Percentiles rank a stretch among this genome's conserved stretches.
Evolutionary conservation across 2,888 invertebrate genomes (phyloP).

Genomic region (Oxyscelio sp.): DNA sequence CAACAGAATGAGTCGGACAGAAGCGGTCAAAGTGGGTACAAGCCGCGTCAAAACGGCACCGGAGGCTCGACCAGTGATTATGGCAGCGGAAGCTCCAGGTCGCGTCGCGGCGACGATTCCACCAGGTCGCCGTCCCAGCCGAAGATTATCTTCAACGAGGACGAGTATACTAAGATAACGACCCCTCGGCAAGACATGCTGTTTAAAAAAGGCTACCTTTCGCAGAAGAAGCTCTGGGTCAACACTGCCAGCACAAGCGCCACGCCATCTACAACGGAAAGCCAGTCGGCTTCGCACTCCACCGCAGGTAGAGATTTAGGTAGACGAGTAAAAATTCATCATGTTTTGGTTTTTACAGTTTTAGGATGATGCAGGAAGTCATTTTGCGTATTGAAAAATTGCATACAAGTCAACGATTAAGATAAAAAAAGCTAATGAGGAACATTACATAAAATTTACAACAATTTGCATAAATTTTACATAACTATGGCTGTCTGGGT

Average conservation of each 20-base stretch:
- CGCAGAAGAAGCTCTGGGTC: constrained; percentile 89
- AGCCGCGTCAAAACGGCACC: constrained; percentile 78
- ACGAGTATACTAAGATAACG: constrained; percentile 92
- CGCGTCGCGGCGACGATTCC: constrained; percentile 80
- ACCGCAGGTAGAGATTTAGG: constrained; percentile 86
- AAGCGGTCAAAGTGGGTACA: constrained; percentile 78
- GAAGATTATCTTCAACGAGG: constrained; percentile 90
- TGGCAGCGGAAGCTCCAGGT: constrained; percentile 78
- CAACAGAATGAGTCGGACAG: constrained; percentile 81
- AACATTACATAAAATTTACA: no score
- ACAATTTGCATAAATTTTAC: no score
- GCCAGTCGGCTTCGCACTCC: constrained; percentile 87
- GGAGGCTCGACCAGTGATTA: constrained; percentile 81
- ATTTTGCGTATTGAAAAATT: no score
- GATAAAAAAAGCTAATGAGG: no score
- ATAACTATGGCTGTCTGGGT: no score
- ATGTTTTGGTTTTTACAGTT: constrained; percentile 21
- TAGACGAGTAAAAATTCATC: constrained; percentile 60
- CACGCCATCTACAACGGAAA: constrained; percentile 87
- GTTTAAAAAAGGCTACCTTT: constrained; percentile 92
- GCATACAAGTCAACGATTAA: no score
- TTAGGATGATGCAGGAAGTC: no score
- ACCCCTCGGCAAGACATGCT: constrained; percentile 92
- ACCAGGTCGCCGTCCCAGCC: constrained; percentile 86
- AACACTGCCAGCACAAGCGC: constrained; percentile 86